Percentiles rank a stretch among this genome's conserved stretches.
phyloP scores from a whole-genome alignment of 2,113 vertebrate genomes.

The Brienomyrus longianalis region DNA sequence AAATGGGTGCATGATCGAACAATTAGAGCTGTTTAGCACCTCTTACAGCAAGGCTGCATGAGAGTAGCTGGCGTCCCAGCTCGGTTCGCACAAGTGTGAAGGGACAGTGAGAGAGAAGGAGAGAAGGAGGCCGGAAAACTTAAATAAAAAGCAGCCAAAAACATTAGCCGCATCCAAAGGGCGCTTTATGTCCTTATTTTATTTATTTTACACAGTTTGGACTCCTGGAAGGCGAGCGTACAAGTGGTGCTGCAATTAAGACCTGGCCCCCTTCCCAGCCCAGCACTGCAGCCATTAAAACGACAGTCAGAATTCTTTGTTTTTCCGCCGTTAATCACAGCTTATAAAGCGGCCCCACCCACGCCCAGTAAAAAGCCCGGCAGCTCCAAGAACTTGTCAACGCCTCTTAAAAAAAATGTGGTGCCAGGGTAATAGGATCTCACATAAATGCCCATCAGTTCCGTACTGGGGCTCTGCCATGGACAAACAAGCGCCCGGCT shows the following conservation, averaged over 20 bases:
- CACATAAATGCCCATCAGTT: conserved; percentile 45
- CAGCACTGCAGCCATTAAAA: conserved; percentile 45
- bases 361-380: conserved; percentile 38
- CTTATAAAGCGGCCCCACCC: conserved; percentile 41
- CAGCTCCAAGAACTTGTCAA: conserved; percentile 53
- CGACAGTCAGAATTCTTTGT: conserved; percentile 58
- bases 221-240: conserved; percentile 24
- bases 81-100: not conserved
- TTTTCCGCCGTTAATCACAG: conserved; percentile 56
- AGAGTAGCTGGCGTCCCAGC: not conserved
- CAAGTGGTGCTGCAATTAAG: conserved; percentile 58
- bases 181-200: not conserved
- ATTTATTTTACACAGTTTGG: not conserved
- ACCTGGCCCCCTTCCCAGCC: conserved; percentile 57
- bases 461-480: not conserved
- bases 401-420: conserved; percentile 46
- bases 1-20: conserved; percentile 20
- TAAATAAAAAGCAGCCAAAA: not conserved
- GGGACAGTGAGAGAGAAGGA: conserved; percentile 43
- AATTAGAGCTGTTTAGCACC: conserved; percentile 24
- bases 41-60: conserved; percentile 1
- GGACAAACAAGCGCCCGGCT: not conserved
- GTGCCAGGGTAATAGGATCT: conserved; percentile 48
- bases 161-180: not conserved
- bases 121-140: conserved; percentile 43